phyloP scores from a whole-genome alignment of 2,113 vertebrate genomes.

The Pituophis catenifer region DNA sequence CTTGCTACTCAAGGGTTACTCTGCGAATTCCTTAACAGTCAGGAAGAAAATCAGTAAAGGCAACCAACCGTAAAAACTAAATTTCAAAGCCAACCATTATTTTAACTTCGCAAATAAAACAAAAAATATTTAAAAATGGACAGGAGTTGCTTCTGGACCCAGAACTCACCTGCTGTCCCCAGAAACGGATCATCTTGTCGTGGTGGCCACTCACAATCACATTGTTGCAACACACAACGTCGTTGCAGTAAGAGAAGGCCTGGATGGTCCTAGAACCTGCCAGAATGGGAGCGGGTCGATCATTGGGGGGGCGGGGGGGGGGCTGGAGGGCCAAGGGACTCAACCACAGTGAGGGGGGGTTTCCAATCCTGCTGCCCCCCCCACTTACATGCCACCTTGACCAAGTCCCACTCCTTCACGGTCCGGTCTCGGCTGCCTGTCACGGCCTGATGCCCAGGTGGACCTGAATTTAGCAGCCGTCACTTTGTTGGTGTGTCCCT shows the following conservation, averaged over 20 bases:
- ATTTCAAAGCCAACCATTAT: too few relatives aligned
- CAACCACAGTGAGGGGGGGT: fast-evolving
- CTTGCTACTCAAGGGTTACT: too few relatives aligned
- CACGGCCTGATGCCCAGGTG: slow-evolving; percentile 73
- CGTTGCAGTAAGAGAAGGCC: slow-evolving; percentile 81
- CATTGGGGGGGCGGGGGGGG: too few relatives aligned
- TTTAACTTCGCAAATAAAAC: too few relatives aligned
- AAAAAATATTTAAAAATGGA: too few relatives aligned
- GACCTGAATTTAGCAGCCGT: slow-evolving; percentile 82
- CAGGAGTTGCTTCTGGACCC: not conserved
- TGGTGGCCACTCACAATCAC: slow-evolving; percentile 83
- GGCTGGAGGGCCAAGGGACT: not conserved
- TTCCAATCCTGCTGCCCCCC: not conserved
- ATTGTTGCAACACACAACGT: slow-evolving; percentile 81
- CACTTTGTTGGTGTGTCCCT: slow-evolving; percentile 86
- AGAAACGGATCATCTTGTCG: slow-evolving; percentile 83
- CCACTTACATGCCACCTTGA: slow-evolving; percentile 78
- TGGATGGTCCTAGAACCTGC: slow-evolving; percentile 76
- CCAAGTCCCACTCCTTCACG: slow-evolving; percentile 84
- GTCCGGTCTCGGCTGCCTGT: slow-evolving; percentile 84
- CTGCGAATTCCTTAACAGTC: too few relatives aligned
- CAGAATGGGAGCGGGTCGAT: not conserved
- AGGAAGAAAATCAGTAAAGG: too few relatives aligned
- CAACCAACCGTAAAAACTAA: too few relatives aligned
- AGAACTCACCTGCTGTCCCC: slow-evolving; percentile 86